Evolutionary conservation across 2,797 vertebrate genomes (phyloP).

Genomic region (Melanotaenia parkinsoni): DNA sequence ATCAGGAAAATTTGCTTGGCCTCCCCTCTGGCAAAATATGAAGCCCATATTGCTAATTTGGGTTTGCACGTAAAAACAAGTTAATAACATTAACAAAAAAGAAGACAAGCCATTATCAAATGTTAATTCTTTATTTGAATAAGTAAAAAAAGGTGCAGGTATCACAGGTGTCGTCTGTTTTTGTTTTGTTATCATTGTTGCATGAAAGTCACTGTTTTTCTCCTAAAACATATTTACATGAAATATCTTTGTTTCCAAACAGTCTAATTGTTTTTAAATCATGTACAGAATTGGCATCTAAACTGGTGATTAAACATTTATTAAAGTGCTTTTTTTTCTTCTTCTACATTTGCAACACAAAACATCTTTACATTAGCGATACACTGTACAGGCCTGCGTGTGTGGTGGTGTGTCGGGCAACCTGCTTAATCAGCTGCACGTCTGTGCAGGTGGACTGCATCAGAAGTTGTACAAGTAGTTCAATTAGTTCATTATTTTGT

Average conservation of each 20-base stretch:
- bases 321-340: conserved; percentile 87
- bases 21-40: no score
- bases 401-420: conserved; percentile 68
- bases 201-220: conserved; percentile 74
- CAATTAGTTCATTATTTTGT: conserved; percentile 82
- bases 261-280: conserved; percentile 78
- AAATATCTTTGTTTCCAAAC: conserved; percentile 76
- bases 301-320: conserved; percentile 89
- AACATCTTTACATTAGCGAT: conserved; percentile 85
- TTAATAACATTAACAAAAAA: neutral
- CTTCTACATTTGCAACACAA: conserved; percentile 86
- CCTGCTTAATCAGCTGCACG: conserved; percentile 73
- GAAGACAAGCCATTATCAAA: conserved; percentile 79
- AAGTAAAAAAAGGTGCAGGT: conserved; percentile 89
- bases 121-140: conserved; percentile 90
- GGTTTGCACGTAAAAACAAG: no score
- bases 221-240: conserved; percentile 85
- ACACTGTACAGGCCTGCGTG: conserved; percentile 85
- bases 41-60: no score
- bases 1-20: no score
- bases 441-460: conserved; percentile 68
- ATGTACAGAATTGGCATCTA: conserved; percentile 85
- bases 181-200: conserved; percentile 70
- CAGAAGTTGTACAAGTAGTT: conserved; percentile 78
- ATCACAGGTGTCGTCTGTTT: conserved; percentile 82